A percentile compares a stretch with the other conserved stretches of the same genome.
These are phyloP conservation scores for Chlamydotis undulata DNA, from an alignment of 2,113 vertebrate genomes.

Conservation along the genomic window DNA sequence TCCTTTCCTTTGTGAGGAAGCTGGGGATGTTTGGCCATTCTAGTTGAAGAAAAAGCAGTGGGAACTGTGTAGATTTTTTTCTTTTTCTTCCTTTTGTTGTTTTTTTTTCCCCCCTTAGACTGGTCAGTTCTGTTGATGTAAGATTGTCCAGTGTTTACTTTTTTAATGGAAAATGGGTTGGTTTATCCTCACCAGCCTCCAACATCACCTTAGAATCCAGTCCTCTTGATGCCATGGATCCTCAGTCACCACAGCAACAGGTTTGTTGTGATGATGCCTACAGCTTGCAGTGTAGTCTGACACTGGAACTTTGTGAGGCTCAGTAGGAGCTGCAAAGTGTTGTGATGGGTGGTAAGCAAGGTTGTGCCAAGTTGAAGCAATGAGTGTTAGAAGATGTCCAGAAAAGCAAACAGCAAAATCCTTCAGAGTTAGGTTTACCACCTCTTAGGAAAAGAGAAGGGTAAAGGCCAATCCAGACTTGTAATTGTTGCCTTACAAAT, in stretches of 20 bases:
- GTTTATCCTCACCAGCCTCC: not conserved
- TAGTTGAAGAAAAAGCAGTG: not conserved
- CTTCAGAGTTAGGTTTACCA: not conserved
- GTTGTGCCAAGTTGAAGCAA: not conserved
- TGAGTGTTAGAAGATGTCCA: not conserved
- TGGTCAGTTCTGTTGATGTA: not conserved
- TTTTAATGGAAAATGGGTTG: not conserved
- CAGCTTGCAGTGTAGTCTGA: not conserved
- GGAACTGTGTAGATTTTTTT: not conserved
- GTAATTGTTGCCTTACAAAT: not conserved
- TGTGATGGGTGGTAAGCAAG: not conserved
- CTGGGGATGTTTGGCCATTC: not conserved
- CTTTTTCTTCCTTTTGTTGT: not conserved
- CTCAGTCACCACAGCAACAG: not conserved
- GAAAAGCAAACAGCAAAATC: not conserved
- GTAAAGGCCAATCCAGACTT: not conserved
- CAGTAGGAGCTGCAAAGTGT: not conserved
- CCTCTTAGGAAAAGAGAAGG: not conserved
- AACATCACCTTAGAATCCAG: not conserved
- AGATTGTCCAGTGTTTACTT: not conserved
- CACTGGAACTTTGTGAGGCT: not conserved
- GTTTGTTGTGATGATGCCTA: constrained; percentile 7
- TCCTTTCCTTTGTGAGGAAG: not conserved
- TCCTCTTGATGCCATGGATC: fast-evolving
- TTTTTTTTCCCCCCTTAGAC: not conserved